These are phyloP conservation scores for Coelopa frigida DNA, from an alignment of 1,140 invertebrate genomes.

Conservation along the genomic window DNA sequence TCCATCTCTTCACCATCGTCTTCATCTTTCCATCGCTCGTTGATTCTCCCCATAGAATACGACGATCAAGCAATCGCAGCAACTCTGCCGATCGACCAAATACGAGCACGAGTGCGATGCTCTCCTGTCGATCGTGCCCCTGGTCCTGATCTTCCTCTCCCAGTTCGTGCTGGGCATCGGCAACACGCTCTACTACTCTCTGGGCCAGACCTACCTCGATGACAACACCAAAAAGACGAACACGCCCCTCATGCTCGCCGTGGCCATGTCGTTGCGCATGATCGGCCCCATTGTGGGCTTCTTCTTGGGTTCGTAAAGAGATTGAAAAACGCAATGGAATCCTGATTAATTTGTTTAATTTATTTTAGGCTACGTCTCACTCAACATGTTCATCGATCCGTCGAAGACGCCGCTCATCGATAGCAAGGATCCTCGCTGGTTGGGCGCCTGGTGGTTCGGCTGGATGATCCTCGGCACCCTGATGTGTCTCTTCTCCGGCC, in stretches of 20 bases:
- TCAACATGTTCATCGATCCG: constrained; percentile 59
- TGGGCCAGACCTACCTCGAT: constrained; percentile 63
- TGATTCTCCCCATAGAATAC: constrained; percentile 20
- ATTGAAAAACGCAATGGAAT: not conserved
- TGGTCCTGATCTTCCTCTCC: constrained; percentile 59
- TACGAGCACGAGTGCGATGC: constrained; percentile 45
- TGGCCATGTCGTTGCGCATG: constrained; percentile 38
- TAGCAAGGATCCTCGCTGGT: constrained; percentile 56
- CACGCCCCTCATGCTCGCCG: constrained; percentile 53
- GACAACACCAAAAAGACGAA: constrained; percentile 63
- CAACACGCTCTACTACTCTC: constrained; percentile 58
- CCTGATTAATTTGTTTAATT: not conserved
- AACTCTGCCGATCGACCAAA: constrained; percentile 25
- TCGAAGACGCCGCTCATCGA: constrained; percentile 55
- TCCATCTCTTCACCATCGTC: too few species aligned
- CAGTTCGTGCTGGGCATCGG: constrained; percentile 65
- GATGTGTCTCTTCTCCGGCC: constrained; percentile 52
- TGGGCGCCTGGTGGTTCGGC: constrained; percentile 67
- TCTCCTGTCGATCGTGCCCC: constrained; percentile 48
- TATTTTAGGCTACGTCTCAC: constrained; percentile 53
- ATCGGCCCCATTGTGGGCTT: constrained; percentile 42
- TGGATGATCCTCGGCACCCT: constrained; percentile 54
- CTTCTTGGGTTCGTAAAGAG: constrained; percentile 24
- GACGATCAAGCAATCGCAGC: constrained; percentile 17
- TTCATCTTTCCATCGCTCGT: too few species aligned